A percentile compares a stretch with the other conserved stretches of the same genome.
Conservation (phyloP, 2,888 invertebrate species). For the Rhimphoctona megacephalus region DNA sequence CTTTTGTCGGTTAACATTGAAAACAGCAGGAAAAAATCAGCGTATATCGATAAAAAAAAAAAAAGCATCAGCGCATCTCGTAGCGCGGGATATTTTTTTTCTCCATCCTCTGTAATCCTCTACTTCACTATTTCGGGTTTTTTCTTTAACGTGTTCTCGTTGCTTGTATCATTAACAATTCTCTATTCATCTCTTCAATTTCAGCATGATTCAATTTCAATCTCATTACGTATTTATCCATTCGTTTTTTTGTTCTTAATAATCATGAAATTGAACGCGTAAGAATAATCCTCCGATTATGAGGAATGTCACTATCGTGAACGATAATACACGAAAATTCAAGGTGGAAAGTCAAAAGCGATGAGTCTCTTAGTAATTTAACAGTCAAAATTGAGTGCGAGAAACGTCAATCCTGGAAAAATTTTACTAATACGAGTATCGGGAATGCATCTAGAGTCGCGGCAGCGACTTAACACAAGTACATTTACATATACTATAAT, state of each 20-base stretch:
- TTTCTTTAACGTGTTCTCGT: conserved; percentile 4
- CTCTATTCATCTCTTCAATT: conserved; percentile 18
- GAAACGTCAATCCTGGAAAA: neutral
- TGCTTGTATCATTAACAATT: neutral
- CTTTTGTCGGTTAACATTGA: conserved; percentile 27
- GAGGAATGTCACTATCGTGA: conserved; percentile 18
- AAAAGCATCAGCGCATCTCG: conserved; percentile 20
- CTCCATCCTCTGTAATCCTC: neutral
- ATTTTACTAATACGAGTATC: too few relatives aligned
- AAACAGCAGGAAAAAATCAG: conserved; percentile 18
- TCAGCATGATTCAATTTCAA: neutral
- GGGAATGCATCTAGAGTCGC: too few relatives aligned
- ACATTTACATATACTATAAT: too few relatives aligned
- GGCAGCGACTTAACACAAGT: too few relatives aligned
- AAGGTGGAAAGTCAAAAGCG: neutral
- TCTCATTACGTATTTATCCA: neutral
- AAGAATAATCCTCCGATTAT: conserved; percentile 40
- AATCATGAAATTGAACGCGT: conserved; percentile 38
- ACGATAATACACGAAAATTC: conserved; percentile 11
- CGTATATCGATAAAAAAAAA: conserved; percentile 9
- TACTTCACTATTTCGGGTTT: neutral
- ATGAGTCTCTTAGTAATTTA: neutral
- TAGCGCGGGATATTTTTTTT: conserved; percentile 6
- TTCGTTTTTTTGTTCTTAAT: conserved; percentile 5
- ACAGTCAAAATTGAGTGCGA: neutral